Conservation (phyloP, 2,797 vertebrate genomes). For the Muscicapa striata region DNA sequence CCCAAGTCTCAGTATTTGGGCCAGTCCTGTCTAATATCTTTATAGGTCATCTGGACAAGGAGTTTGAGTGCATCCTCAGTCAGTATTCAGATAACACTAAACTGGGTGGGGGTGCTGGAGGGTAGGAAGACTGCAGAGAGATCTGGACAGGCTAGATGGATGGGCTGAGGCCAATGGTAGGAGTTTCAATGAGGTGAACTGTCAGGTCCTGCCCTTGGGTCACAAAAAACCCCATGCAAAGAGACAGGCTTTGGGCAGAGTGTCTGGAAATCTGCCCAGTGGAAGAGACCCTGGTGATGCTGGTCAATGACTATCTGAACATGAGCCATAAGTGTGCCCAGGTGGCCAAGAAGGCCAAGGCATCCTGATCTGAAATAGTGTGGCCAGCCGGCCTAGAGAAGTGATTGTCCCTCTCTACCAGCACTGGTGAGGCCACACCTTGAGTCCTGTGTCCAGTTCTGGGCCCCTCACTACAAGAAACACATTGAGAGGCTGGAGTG, state of each 20-base stretch:
- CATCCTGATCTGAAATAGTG: neutral
- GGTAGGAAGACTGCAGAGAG: neutral
- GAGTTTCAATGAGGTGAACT: neutral
- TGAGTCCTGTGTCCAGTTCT: neutral
- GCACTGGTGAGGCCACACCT: neutral
- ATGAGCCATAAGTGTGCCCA: no score
- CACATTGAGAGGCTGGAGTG: neutral
- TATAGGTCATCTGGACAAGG: neutral
- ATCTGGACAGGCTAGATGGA: neutral
- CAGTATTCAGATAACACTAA: neutral
- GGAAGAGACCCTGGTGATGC: neutral
- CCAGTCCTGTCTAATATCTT: neutral
- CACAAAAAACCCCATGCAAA: neutral
- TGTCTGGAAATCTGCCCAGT: neutral
- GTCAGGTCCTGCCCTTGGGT: neutral
- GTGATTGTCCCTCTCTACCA: neutral
- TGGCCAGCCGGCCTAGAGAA: no score
- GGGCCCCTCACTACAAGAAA: neutral
- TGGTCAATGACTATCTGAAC: neutral
- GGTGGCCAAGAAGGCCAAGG: neutral
- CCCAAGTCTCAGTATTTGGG: neutral
- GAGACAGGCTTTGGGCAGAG: neutral
- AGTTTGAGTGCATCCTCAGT: neutral
- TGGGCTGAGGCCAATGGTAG: neutral
- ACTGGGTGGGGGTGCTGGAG: neutral